Base-by-base conservation (phyloP, 2,797 vertebrate genomes). In the Hafferia zeledoni region DNA sequence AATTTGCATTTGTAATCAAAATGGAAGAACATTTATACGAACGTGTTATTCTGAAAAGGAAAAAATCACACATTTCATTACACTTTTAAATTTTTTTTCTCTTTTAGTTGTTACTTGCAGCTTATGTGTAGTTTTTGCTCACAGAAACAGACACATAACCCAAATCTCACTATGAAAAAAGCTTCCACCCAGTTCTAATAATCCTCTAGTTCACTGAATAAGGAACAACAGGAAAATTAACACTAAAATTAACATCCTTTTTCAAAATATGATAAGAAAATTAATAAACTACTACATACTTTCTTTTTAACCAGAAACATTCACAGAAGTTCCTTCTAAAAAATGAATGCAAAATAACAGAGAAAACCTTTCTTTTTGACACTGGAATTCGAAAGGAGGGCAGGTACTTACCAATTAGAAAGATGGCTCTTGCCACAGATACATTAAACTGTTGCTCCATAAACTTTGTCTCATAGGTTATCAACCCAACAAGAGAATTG, bases 401-500 rank as follows among this genome's bases (percentile, higher is more conserved):
- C 13, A 30, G 17, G 41, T 35, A 96, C 98, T 81, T 96, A 98
- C 98, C 98, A 33, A 98, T 97, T 23, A 99, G 89, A 91, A 99
- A 98, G 95, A 99, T 99, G 65, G 98, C 97, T 64, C 97, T 98
- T 69, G 99, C 98, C 55, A 98, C 96, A 15, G 98, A 98, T 43
- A 98, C 94, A 47, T 98, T 98, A 89, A 99, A 99, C 91, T 99
- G 99, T 91, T 99, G 99, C 88, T 99, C 99, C 50, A 99, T 97
- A 82, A 98, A 99, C 91, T 99, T 99, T 63, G 99, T 98, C 57
- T 98, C 67, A n/a, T 98, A 99, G 39, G 99, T 99, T 79, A 98
- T 87, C 53, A 97, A 50, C 39, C 98, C 99, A 53, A 98, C 97
- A 31, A 98, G 96, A 37, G 97, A 97, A 89, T 98, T 99, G 65